phyloP scores from a whole-genome alignment of 2,888 invertebrate genomes.

The Podabrus alpinus region DNA sequence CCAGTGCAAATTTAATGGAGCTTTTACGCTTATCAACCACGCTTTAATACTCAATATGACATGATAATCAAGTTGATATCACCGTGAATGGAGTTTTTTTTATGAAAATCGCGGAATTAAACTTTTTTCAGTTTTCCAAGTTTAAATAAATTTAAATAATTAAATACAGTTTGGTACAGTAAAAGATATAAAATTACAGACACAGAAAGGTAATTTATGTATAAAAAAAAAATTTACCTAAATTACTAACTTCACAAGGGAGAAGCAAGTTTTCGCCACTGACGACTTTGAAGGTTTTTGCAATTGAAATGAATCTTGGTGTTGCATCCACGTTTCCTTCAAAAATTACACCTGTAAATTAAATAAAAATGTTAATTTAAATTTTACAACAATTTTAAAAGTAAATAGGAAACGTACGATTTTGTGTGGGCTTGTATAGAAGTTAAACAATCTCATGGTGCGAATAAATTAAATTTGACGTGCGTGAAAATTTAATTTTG shows the following conservation, averaged over 20 bases:
- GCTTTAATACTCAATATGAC: neutral
- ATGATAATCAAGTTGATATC: neutral
- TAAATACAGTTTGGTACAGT: neutral
- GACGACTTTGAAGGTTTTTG: constrained; percentile 25
- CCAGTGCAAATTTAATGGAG: neutral
- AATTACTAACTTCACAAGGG: constrained; percentile 27
- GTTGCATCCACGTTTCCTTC: constrained; percentile 10
- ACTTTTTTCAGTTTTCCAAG: neutral
- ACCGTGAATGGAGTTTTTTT: neutral
- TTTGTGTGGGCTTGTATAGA: neutral
- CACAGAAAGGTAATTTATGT: neutral
- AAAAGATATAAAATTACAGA: neutral
- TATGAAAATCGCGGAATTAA: neutral
- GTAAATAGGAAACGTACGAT: neutral
- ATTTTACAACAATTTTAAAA: neutral
- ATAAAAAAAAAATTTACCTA: constrained; percentile 17
- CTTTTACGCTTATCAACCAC: neutral
- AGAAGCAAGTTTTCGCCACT: constrained; percentile 26
- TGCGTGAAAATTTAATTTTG: neutral
- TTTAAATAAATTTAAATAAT: neutral
- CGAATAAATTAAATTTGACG: neutral
- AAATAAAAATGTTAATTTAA: neutral
- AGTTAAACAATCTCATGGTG: neutral
- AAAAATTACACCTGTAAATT: constrained; percentile 16
- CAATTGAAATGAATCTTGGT: constrained; percentile 20